phyloP scores from a whole-genome alignment of 2,888 invertebrate species.

The Drosophila lacicola region DNA sequence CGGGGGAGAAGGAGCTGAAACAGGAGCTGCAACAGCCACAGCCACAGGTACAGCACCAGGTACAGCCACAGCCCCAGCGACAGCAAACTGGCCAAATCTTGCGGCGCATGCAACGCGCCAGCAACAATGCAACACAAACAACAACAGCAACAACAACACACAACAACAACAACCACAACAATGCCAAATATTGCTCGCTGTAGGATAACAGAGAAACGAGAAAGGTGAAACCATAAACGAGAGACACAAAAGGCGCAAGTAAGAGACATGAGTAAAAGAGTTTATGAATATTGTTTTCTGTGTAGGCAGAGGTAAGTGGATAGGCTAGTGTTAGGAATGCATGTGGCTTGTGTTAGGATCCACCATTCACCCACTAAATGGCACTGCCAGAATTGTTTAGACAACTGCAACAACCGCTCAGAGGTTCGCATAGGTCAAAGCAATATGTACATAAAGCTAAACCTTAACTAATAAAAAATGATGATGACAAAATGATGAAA shows the following conservation, averaged over 20 bases:
- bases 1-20: slow-evolving; percentile 23
- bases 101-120: slow-evolving; percentile 63
- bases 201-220: slow-evolving; percentile 38
- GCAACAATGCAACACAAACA: slow-evolving; percentile 67
- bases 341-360: slow-evolving; percentile 9
- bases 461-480: slow-evolving; percentile 16
- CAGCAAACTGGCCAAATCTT: slow-evolving; percentile 25
- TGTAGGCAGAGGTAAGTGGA: slow-evolving; percentile 7
- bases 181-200: slow-evolving; percentile 63
- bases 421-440: slow-evolving; percentile 41
- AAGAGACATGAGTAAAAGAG: neutral
- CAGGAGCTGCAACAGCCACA: slow-evolving; percentile 35
- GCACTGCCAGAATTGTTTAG: slow-evolving; percentile 67
- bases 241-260: neutral
- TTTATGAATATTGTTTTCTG: neutral
- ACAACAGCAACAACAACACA: slow-evolving; percentile 37
- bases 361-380: slow-evolving; percentile 43
- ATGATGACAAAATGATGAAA: neutral
- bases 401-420: slow-evolving; percentile 19
- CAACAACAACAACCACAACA: slow-evolving; percentile 29
- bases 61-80: slow-evolving; percentile 6
- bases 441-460: slow-evolving; percentile 52
- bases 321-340: slow-evolving; percentile 6
- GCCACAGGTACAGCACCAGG: slow-evolving; percentile 6
- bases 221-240: neutral